phyloP scores from a whole-genome alignment of 2,888 invertebrate genomes.

The Ormyrus labotus region DNA sequence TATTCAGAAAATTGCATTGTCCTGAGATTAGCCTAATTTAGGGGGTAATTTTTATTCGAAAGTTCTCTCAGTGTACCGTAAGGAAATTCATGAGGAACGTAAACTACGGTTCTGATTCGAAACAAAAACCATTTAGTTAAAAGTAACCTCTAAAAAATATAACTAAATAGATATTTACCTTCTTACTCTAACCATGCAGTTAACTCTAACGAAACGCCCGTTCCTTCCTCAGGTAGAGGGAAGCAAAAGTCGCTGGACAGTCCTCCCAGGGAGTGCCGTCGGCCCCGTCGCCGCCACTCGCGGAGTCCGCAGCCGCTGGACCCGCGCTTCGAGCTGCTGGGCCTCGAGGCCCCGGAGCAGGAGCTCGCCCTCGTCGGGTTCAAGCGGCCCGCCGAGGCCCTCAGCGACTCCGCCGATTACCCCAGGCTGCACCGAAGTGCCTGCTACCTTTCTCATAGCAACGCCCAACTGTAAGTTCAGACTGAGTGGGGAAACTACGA shows the following conservation, averaged over 20 bases:
- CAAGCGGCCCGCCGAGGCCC: slow-evolving; percentile 63
- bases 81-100: too few species aligned
- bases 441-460: slow-evolving; percentile 72
- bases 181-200: too few species aligned
- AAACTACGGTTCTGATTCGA: background rate
- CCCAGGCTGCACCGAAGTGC: slow-evolving; percentile 72
- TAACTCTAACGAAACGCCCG: too few species aligned
- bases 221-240: slow-evolving; percentile 62
- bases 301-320: slow-evolving; percentile 66
- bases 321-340: slow-evolving; percentile 69
- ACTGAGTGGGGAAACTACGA: too few species aligned
- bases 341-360: slow-evolving; percentile 68
- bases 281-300: slow-evolving; percentile 65
- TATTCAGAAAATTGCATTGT: too few species aligned
- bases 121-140: background rate
- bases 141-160: too few species aligned
- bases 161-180: too few species aligned
- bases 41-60: too few species aligned
- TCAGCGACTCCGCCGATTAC: slow-evolving; percentile 68
- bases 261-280: slow-evolving; percentile 64
- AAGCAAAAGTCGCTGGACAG: slow-evolving; percentile 68
- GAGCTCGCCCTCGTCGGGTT: slow-evolving; percentile 70
- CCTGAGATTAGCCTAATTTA: too few species aligned
- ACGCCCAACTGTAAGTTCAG: slow-evolving; percentile 70
- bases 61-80: too few species aligned